Conservation (phyloP, 2,888 invertebrate genomes). For the Ormyrus thymus region DNA sequence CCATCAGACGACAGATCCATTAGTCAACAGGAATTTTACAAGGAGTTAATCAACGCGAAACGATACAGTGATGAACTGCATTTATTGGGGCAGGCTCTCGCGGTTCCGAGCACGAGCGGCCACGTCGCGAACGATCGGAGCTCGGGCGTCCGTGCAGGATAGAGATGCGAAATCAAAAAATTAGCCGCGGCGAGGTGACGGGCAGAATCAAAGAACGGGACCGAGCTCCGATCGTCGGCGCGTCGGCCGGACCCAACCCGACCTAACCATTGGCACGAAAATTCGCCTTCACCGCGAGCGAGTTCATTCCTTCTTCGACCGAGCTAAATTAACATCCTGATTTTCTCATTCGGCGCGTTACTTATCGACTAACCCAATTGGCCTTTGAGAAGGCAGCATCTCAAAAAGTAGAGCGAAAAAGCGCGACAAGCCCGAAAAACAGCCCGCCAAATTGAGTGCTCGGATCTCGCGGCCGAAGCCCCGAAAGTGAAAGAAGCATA, state of each 20-base stretch:
- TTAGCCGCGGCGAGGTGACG: conserved; percentile 8
- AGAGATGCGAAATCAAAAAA: conserved; percentile 35
- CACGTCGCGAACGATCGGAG: conserved; percentile 17
- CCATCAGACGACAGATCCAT: conserved; percentile 63
- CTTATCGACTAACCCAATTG: conserved; percentile 37
- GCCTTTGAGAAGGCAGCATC: conserved; percentile 8
- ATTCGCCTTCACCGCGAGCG: conserved; percentile 22
- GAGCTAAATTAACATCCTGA: conserved; percentile 73
- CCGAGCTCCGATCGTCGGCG: conserved; percentile 24
- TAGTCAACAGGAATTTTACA: conserved; percentile 55
- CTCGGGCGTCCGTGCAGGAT: background rate
- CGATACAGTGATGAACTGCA: conserved; percentile 45
- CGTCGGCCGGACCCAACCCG: background rate
- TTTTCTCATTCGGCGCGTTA: conserved; percentile 68
- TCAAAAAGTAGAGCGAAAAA: conserved; percentile 1
- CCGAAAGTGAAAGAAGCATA: conserved; percentile 74
- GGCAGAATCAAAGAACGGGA: conserved; percentile 28
- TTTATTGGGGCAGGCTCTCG: conserved; percentile 40
- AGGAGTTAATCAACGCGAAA: conserved; percentile 23
- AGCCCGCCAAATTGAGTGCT: conserved; percentile 55
- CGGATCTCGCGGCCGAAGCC: conserved; percentile 58
- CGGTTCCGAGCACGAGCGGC: conserved; percentile 28
- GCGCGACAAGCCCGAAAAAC: background rate
- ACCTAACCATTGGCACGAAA: conserved; percentile 22
- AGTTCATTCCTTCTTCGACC: conserved; percentile 58